Evolutionary conservation across 92 coral and sea anemone genomes (phyloP).

Genomic region (Muricea muricata): DNA sequence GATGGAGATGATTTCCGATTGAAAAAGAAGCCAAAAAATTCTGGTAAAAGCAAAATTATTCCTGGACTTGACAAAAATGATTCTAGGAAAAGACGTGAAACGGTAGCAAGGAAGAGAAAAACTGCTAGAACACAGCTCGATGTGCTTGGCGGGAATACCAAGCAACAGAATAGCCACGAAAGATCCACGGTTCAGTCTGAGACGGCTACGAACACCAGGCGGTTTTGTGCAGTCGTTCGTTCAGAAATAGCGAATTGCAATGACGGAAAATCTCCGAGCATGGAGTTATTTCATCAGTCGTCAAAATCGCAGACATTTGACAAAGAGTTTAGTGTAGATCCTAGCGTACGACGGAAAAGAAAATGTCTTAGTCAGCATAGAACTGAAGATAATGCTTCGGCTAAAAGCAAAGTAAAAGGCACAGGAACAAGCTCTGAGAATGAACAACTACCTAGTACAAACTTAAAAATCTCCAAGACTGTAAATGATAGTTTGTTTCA

Average conservation of each 20-base stretch:
- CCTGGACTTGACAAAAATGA: not conserved
- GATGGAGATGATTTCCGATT: not conserved
- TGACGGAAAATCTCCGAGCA: not conserved
- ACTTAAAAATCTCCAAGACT: not conserved
- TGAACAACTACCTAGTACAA: not conserved
- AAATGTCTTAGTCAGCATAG: not conserved
- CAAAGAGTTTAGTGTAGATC: not conserved
- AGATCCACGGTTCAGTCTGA: not conserved
- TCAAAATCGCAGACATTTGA: not conserved
- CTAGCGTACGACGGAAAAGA: not conserved
- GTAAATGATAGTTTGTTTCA: not conserved
- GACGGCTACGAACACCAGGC: not conserved
- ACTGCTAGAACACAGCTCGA: not conserved
- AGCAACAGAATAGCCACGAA: not conserved
- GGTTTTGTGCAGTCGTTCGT: not conserved
- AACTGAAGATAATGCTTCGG: not conserved
- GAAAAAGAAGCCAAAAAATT: constrained; percentile 26
- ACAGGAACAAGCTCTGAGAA: not conserved
- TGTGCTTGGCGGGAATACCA: not conserved
- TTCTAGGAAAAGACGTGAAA: not conserved
- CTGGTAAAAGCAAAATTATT: not conserved
- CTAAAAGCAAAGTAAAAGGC: not conserved
- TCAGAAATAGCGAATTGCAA: not conserved
- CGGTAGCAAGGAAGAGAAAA: constrained; percentile 9
- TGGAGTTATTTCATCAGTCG: not conserved